phyloP scores from a whole-genome alignment of 2,888 invertebrate species.

The Agonum fuliginosum region DNA sequence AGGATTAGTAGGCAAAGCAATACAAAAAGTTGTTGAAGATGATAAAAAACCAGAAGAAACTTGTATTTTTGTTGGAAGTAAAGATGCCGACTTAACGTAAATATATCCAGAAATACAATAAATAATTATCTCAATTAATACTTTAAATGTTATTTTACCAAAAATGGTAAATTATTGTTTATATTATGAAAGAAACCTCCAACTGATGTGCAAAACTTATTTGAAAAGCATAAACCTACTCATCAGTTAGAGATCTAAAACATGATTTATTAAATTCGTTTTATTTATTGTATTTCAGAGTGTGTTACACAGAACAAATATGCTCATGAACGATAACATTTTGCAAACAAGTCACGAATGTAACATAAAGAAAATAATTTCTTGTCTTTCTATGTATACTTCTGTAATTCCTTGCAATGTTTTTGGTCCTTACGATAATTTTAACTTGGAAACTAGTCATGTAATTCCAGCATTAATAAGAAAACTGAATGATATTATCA shows the following conservation, averaged over 20 bases:
- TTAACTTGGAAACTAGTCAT: conserved; percentile 87
- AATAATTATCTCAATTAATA: too few relatives aligned
- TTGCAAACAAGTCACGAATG: conserved; percentile 85
- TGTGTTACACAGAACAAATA: conserved; percentile 83
- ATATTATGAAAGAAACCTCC: too few relatives aligned
- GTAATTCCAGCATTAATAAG: conserved; percentile 96
- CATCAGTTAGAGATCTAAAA: too few relatives aligned
- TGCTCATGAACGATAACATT: conserved; percentile 97
- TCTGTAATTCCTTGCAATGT: conserved; percentile 99
- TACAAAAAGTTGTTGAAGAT: conserved; percentile 81
- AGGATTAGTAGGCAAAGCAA: conserved; percentile 94
- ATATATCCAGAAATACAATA: conserved; percentile 56
- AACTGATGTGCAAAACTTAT: conserved; percentile 83
- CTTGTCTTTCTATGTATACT: conserved; percentile 95
- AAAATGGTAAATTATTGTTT: too few relatives aligned
- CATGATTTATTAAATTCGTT: too few relatives aligned
- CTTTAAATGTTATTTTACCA: too few relatives aligned
- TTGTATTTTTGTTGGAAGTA: conserved; percentile 94
- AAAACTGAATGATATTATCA: conserved; percentile 83
- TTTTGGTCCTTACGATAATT: conserved; percentile 98
- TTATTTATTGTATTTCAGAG: too few relatives aligned
- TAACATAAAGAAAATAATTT: conserved; percentile 95
- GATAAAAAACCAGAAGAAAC: conserved; percentile 79
- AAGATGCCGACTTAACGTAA: conserved; percentile 94
- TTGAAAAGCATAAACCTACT: conserved; percentile 89